Evolutionary conservation across 2,797 vertebrate species (phyloP).

Genomic region (Silurus lanzhouensis): DNA sequence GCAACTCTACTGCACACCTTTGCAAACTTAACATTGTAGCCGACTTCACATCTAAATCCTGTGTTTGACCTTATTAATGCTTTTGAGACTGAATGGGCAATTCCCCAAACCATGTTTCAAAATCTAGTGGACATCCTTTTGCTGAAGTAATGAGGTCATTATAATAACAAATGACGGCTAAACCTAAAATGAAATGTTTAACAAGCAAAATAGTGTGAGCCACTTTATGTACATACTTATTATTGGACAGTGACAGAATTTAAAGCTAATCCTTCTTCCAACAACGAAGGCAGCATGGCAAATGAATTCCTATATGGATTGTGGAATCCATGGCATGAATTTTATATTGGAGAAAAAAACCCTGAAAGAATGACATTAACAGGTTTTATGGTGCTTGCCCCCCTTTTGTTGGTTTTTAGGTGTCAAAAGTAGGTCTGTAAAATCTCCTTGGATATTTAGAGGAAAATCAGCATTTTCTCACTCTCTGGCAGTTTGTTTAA

Average conservation of each 20-base stretch:
- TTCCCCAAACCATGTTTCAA: background rate
- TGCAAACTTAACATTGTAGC: background rate
- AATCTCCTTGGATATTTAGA: constrained; percentile 51
- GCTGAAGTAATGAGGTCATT: background rate
- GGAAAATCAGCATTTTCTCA: constrained; percentile 72
- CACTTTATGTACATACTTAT: background rate
- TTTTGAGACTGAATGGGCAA: background rate
- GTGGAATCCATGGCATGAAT: background rate
- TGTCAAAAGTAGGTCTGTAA: constrained; percentile 54
- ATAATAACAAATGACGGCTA: background rate
- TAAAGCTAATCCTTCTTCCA: background rate
- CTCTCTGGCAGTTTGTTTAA: constrained; percentile 69
- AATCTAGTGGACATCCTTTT: background rate
- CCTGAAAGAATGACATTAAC: background rate
- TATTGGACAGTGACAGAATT: background rate
- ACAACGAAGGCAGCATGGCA: background rate
- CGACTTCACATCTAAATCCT: background rate
- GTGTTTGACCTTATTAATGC: background rate
- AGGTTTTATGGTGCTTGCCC: background rate
- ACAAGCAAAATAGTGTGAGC: background rate
- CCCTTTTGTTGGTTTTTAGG: constrained; percentile 31
- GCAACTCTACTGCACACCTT: background rate
- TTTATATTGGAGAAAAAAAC: background rate
- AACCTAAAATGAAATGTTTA: background rate
- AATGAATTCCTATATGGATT: background rate